Conservation (phyloP, 30 jellyfish, hydroid and myxozoan genomes). For the Cassiopea andromeda region DNA sequence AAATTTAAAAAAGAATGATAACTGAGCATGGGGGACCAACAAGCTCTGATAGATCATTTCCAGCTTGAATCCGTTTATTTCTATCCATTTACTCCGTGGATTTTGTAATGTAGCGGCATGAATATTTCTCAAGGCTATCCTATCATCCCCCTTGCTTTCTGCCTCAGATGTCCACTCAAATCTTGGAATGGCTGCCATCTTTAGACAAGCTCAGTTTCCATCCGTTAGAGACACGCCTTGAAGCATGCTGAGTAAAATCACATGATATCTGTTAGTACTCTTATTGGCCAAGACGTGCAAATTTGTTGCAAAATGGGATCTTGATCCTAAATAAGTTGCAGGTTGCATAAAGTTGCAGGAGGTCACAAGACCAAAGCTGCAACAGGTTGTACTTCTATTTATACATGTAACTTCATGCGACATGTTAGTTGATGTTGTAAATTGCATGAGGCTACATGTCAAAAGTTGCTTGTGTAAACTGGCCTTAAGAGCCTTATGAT, state of each 20-base stretch:
- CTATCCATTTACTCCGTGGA: slow-evolving; percentile 4
- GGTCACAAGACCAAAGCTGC: slow-evolving; percentile 35
- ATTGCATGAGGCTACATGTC: slow-evolving; percentile 20
- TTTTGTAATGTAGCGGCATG: slow-evolving; percentile 28
- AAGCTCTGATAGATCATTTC: background rate
- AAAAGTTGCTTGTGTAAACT: slow-evolving; percentile 37
- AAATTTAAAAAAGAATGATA: too few relatives aligned
- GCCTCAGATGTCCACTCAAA: slow-evolving; percentile 38
- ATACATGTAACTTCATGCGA: slow-evolving; percentile 4
- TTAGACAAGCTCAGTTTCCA: background rate
- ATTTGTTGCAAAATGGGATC: slow-evolving; percentile 29
- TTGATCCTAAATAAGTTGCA: slow-evolving; percentile 31
- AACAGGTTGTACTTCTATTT: slow-evolving; percentile 10
- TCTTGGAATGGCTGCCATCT: background rate
- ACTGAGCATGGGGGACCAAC: background rate
- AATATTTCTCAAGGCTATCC: slow-evolving; percentile 17
- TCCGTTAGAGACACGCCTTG: background rate
- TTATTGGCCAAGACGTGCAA: slow-evolving; percentile 19
- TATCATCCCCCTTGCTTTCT: slow-evolving; percentile 1
- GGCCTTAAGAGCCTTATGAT: slow-evolving; percentile 13
- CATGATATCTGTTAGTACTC: slow-evolving; percentile 13
- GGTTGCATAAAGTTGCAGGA: slow-evolving; percentile 3
- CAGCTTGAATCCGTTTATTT: slow-evolving; percentile 18
- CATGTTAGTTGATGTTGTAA: background rate
- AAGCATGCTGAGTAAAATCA: slow-evolving; percentile 10